Evolutionary conservation across 2,888 invertebrate species (phyloP), one percentile per base, ranked within the genome.

Genomic region (Hymenopus coronatus): DNA sequence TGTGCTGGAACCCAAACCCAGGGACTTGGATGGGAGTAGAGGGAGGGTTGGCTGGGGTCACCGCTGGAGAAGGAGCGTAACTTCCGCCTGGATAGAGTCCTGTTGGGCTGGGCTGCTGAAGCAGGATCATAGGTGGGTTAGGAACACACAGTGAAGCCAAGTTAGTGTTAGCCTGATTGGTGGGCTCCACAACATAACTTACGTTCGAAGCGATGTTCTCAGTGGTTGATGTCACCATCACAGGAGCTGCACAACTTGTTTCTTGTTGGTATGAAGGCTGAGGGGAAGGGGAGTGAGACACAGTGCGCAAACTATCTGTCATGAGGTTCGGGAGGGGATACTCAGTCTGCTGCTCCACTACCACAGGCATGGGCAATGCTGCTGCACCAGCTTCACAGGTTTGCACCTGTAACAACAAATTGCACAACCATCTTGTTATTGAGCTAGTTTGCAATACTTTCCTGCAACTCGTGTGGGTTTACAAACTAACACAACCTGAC

Each of bases 51-150:
- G 93, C 33, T 28, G 90, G 85, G 25, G 91, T 82, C 82, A n/a
- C 82, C 83, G 89, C 82, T 90, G 91, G 84, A 82, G 89, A 84
- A n/a, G 89, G 84, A 2, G 86, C 33, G 30, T 33, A 87, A 7
- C 28, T 87, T n/a, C 81, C 87, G 33, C 33, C 54, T 20, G 54
- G 54, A 6, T 70, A 70, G 1, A 70, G 54, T 70, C 86, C 89
- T 27, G 87, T 83, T 14, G 89, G 54, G 27, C 86, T 83, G 27
- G 85, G 89, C 30, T 89, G 89, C 33, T 89, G 89, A 14, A 89
- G 83, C 46, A 89, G 46, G 28, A 89, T 89, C 27, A 89, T 54
- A n/a, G 89, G 89, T 90, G 93, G 94, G 54, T 70, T 70, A 70
- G 54, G 54, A 70, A 70, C 54, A 70, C 54, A 70, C 54, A 70